Conservation (phyloP, 2,888 invertebrate species). For the Plebejus anna region DNA sequence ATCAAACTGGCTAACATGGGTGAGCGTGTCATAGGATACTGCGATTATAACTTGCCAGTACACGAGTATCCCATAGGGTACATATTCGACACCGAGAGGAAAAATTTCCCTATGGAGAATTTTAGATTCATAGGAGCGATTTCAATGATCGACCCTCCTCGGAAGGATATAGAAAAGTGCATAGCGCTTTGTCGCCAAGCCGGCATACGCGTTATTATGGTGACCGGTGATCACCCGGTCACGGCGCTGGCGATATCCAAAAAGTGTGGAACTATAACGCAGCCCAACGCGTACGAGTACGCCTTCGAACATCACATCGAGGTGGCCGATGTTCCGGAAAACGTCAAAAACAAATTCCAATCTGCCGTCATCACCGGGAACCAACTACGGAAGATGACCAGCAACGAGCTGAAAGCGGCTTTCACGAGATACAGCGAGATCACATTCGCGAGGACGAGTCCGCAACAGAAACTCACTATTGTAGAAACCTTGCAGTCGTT, state of each 20-base stretch:
- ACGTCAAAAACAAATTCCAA: slow-evolving; percentile 64
- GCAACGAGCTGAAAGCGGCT: slow-evolving; percentile 76
- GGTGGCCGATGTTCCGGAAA: slow-evolving; percentile 68
- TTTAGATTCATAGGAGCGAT: slow-evolving; percentile 82
- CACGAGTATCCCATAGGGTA: slow-evolving; percentile 73
- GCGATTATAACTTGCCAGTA: slow-evolving; percentile 82
- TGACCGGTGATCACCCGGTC: slow-evolving; percentile 87
- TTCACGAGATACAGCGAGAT: slow-evolving; percentile 83
- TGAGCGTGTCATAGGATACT: slow-evolving; percentile 92
- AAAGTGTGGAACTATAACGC: slow-evolving; percentile 82
- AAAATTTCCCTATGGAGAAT: slow-evolving; percentile 83
- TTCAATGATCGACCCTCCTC: slow-evolving; percentile 86
- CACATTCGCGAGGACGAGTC: slow-evolving; percentile 86
- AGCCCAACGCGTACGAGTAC: slow-evolving; percentile 84
- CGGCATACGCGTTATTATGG: slow-evolving; percentile 86
- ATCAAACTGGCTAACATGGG: slow-evolving; percentile 90
- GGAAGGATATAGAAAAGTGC: slow-evolving; percentile 82
- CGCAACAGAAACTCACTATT: slow-evolving; percentile 84
- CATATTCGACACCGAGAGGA: slow-evolving; percentile 77
- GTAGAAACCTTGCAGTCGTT: slow-evolving; percentile 89
- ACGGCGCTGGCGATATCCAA: slow-evolving; percentile 87
- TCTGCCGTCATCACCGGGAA: slow-evolving; percentile 70
- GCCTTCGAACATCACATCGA: slow-evolving; percentile 81
- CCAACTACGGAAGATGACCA: slow-evolving; percentile 80
- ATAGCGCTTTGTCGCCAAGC: slow-evolving; percentile 84